These are phyloP conservation scores for Anthonomus grandis DNA, from an alignment of 1,140 invertebrate genomes.

Conservation along the genomic window DNA sequence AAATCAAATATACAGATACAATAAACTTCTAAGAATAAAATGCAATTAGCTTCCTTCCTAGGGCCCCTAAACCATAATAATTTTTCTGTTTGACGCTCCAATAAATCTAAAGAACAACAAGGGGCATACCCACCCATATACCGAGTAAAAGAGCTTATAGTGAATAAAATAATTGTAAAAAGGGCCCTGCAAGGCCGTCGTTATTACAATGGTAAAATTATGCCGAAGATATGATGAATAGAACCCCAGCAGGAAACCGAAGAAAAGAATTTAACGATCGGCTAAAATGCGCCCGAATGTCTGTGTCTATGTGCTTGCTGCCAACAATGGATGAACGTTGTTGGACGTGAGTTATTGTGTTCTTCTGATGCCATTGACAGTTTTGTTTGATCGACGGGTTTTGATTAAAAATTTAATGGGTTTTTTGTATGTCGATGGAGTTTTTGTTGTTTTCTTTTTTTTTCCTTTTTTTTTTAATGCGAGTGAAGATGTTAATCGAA, in stretches of 20 bases:
- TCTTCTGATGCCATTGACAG: constrained; percentile 12
- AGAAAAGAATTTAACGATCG: constrained; percentile 24
- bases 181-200: constrained; percentile 18
- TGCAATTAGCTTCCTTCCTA: too few species aligned
- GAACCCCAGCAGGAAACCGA: constrained; percentile 21
- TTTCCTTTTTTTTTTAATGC: too few species aligned
- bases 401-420: too few species aligned
- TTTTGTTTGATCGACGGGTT: too few species aligned
- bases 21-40: too few species aligned
- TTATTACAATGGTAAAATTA: constrained; percentile 28
- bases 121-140: constrained; percentile 1
- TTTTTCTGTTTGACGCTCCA: constrained; percentile 1
- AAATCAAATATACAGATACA: too few species aligned
- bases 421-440: too few species aligned
- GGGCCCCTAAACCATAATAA: too few species aligned
- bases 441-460: too few species aligned
- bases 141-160: constrained; percentile 12
- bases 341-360: constrained; percentile 23
- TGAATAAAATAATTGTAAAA: constrained; percentile 27
- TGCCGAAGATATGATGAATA: constrained; percentile 22
- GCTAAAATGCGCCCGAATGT: constrained; percentile 24
- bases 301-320: too few species aligned
- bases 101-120: constrained; percentile 26
- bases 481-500: too few species aligned
- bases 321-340: too few species aligned